phyloP scores from a whole-genome alignment of 2,797 vertebrate species.

The Scomberomorus guttatus region DNA sequence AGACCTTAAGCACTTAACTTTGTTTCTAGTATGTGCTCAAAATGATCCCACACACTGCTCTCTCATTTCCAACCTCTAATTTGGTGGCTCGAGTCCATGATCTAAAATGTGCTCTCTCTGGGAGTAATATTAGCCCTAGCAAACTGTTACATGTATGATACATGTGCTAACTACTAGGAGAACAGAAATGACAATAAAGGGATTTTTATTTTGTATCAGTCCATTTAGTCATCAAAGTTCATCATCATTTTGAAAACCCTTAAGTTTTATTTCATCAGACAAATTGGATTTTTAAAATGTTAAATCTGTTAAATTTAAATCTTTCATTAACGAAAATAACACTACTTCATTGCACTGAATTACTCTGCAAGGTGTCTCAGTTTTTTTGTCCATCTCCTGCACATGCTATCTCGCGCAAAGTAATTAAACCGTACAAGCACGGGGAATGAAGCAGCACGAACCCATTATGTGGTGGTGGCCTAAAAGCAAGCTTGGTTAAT shows the following conservation, averaged over 20 bases:
- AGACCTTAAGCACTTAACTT: slow-evolving; percentile 29
- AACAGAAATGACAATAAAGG: neutral
- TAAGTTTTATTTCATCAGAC: neutral
- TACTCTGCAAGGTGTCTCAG: slow-evolving; percentile 36
- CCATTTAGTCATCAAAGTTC: neutral
- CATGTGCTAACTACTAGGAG: neutral
- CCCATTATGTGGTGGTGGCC: slow-evolving; percentile 76
- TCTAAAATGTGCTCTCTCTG: slow-evolving; percentile 17
- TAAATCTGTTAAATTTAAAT: neutral
- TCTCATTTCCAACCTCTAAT: slow-evolving; percentile 34
- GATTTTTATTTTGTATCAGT: neutral
- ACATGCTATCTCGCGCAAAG: slow-evolving; percentile 61
- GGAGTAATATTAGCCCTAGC: neutral
- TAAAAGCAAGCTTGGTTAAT: slow-evolving; percentile 81
- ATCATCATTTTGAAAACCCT: neutral
- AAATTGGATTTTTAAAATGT: neutral
- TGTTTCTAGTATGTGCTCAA: slow-evolving; percentile 40
- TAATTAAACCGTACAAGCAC: slow-evolving; percentile 74
- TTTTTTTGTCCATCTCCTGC: slow-evolving; percentile 56
- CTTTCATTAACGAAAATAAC: slow-evolving; percentile 9
- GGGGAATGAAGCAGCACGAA: slow-evolving; percentile 63
- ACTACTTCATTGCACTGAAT: neutral
- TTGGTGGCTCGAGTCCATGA: slow-evolving; percentile 31
- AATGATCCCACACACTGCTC: slow-evolving; percentile 41
- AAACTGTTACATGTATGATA: neutral